Base-by-base conservation (phyloP, 2,888 invertebrate genomes). In the Adelphocoris suturalis region DNA sequence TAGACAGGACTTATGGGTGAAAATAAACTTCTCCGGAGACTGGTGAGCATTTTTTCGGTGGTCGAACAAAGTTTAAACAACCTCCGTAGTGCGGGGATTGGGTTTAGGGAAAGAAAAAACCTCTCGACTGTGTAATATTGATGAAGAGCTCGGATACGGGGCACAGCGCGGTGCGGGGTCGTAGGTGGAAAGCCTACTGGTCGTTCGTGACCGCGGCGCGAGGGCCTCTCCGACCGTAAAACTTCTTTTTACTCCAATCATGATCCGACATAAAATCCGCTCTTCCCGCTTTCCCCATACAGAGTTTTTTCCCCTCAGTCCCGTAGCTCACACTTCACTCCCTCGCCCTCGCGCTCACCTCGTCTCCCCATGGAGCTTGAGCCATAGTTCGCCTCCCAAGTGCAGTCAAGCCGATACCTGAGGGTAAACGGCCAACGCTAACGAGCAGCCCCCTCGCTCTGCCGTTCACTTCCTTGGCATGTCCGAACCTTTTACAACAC, bases 171-270 rank as follows among this genome's bases (percentile, higher is more conserved):
- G 37, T 4, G 37, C 37, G 23, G 23, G 68, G 68, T 23, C 27
- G 68, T 68, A 68, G 68, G 68, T 68, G 23, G 68, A 68, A 23
- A 68, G 68, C 68, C 68, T 68, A 68, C 68, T 68, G 68, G 68
- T 68, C 23, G 68, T 68, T 68, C 68, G 68, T 68, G 68, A 68
- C 68, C 68, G 68, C 68, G 68, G 68, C 68, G 68, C 23, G 68
- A 68, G 68, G 68, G 23, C 68, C 68, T 68, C 27, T 9, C 23
- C 23, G 68, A 68, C 68, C 68, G 68, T 68, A 68, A 68, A 68
- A 68, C 68, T 68, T 68, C 68, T 68, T 68, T 68, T 68, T 68
- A 68, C 68, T 68, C 68, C 68, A 68, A 68, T 68, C 68, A 23
- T 68, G 68, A 68, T 68, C 68, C 68, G 23, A 68, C 68, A 68